Base-by-base conservation (phyloP, 2,888 invertebrate genomes). In the Desoria tigrina region DNA sequence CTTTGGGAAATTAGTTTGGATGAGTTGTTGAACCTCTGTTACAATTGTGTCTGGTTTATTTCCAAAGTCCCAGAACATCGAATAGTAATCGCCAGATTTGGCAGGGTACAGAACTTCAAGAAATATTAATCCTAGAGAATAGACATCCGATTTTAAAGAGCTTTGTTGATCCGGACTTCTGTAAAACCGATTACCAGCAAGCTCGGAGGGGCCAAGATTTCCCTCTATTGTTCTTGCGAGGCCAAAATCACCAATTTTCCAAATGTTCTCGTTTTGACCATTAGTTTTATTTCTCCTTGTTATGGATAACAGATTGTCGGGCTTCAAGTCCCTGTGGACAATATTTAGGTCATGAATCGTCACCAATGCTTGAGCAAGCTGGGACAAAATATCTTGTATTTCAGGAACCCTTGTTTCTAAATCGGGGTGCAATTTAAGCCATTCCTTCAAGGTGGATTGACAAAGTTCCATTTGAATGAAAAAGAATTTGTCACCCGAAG, bases 221-320 rank as follows among this genome's bases (percentile, higher is more conserved):
- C 4, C 18, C 7, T 45, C 7, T 21, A 16, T 4, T 9, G 23
- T 45, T 45, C 16, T 45, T 21, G 45, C n/a, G 7, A 45, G 23
- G 7, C 45, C 45, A 16, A 45, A 16, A 16, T 45, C 45, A 4
- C 45, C 45, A 45, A 45, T 45, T 45, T 45, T 45, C 45, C 45
- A 39, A 9, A 39, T 14, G 39, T 39, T 39, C 14, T 39, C n/a
- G n/a, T n/a, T n/a, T n/a, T n/a, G n/a, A n/a, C n/a, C n/a, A n/a
- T n/a, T n/a, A n/a, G n/a, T n/a, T 7, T 32, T 32, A 32, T 7
- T 11, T 32, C 11, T 32, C 6, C 6, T 32, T 32, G 11, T 45
- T 21, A 6, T 21, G 7, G 16, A 45, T 6, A 45, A 45, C 7
- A 45, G 4, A 45, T 45, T 45, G 11, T 32, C 32, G 6, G 32